Conservation (phyloP, 2,113 vertebrate species). For the Plecturocebus donacophilus region DNA sequence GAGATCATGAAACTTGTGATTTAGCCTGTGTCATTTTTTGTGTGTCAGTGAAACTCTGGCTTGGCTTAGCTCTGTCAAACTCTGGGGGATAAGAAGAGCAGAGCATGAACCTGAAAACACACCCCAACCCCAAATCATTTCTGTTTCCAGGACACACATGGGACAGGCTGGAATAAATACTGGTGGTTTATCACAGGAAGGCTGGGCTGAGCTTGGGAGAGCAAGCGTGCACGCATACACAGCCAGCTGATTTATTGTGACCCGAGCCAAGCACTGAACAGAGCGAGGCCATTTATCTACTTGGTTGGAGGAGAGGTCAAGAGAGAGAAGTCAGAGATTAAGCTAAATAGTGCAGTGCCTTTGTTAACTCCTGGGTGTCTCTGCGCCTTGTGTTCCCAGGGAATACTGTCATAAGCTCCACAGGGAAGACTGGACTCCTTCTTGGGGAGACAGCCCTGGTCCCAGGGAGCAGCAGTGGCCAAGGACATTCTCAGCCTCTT, state of each 20-base stretch:
- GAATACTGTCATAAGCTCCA: fast-evolving
- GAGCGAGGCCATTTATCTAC: neutral
- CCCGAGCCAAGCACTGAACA: neutral
- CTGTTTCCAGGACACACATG: fast-evolving
- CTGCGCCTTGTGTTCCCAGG: neutral
- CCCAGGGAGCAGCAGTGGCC: neutral
- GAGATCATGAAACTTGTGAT: fast-evolving
- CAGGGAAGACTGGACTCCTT: neutral
- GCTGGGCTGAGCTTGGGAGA: neutral
- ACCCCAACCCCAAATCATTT: neutral
- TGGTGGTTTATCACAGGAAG: neutral
- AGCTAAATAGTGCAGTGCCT: fast-evolving
- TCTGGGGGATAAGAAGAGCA: neutral
- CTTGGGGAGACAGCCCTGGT: neutral
- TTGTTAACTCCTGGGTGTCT: neutral
- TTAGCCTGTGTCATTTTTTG: neutral
- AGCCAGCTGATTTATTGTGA: neutral
- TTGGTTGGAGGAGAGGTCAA: neutral
- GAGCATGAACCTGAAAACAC: neutral
- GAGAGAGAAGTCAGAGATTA: neutral
- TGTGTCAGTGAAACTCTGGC: neutral
- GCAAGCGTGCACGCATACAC: fast-evolving
- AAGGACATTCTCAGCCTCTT: neutral
- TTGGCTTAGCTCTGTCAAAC: slow-evolving; percentile 32
- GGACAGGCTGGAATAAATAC: neutral